These are phyloP conservation scores for Semicossyphus pulcher DNA, from an alignment of 2,113 vertebrate genomes.

Conservation along the genomic window DNA sequence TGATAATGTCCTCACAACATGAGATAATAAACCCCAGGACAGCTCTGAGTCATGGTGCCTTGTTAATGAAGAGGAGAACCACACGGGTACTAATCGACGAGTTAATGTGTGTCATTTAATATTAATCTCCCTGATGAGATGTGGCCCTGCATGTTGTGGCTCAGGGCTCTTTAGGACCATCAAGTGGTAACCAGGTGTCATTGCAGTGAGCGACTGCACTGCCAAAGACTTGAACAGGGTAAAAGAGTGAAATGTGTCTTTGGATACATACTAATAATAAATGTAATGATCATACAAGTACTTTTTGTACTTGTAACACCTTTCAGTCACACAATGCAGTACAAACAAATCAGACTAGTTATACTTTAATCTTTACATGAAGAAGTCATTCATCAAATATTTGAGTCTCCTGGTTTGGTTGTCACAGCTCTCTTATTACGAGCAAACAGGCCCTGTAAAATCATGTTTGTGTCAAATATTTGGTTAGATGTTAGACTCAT, in stretches of 20 bases:
- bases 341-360: no score
- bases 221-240: background rate
- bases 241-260: background rate
- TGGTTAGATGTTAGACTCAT: no score
- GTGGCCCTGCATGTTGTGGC: background rate
- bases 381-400: no score
- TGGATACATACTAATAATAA: no score
- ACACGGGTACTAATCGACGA: background rate
- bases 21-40: background rate
- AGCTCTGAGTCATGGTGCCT: background rate
- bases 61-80: background rate
- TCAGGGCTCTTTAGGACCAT: slow-evolving; percentile 48
- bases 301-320: no score
- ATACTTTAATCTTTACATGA: no score
- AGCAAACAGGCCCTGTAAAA: no score
- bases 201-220: background rate
- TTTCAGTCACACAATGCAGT: no score
- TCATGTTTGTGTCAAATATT: no score
- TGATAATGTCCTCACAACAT: slow-evolving; percentile 5
- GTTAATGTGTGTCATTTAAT: background rate
- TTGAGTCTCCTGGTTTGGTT: no score
- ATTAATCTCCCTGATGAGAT: background rate
- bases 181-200: slow-evolving; percentile 51
- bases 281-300: no score
- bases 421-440: no score